Evolutionary conservation across 1,140 invertebrate genomes (phyloP), one percentile per base, ranked within the genome.

Genomic region (Atopsyche davidsoni): DNA sequence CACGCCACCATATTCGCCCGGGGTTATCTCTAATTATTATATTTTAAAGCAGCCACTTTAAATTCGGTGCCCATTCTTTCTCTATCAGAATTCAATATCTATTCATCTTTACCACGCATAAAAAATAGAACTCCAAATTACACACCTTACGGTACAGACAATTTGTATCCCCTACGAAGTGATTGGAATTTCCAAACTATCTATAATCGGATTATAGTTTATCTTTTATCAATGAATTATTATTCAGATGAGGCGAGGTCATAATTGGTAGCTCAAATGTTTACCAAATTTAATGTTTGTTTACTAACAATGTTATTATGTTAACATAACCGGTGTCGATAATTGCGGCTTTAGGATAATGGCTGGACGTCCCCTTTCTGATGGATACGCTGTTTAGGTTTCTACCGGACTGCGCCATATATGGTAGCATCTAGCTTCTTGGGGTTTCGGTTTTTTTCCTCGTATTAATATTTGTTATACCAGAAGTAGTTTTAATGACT

Each of bases 201-300:
- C 41, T 46, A 53, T 57, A 57, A 57, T 57, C 51, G 55, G 55
- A 57, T 57, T 57, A 57, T 39, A 42, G 41, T 32, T 42, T 52
- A 53, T 57, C 50, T 47, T 35, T 45, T 43, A 57, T 57, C 55
- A 56, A 57, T 57, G 55, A 53, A 57, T 57, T 57, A 57, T 57
- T 57, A 57, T 57, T 57, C 50, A 57, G 53, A 57, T 57, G 40
- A 25, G 42, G 34, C 34, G 17, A 13, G 35, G 22, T 40, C 45
- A 42, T 57, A 53, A 57, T 57, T 57, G 55, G 55, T 46, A 57
- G 55, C 55, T 49, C 55, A 57, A 57, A 57, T 57, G 55, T 57
- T 57, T 57, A 57, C 55, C 32, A 53, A 51, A 53, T 51, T 57
- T 45, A 36, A 50, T 57, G 50, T 57, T 57, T 57, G 55, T 57